phyloP scores from a whole-genome alignment of 2,113 vertebrate species.

The Barnardius zonarius region DNA sequence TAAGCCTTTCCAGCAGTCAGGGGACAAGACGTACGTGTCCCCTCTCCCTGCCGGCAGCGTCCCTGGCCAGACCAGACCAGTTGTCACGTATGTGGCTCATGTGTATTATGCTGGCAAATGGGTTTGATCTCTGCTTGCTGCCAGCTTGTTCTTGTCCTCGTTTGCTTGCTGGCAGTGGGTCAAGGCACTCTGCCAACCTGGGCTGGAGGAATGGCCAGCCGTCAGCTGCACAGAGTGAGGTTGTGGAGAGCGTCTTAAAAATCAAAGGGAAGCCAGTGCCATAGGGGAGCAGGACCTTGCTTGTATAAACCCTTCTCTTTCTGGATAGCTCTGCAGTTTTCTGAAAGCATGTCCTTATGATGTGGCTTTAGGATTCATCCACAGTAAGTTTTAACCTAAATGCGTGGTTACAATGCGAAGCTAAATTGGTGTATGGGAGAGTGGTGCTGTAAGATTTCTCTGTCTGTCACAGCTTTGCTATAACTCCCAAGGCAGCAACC shows the following conservation, averaged over 20 bases:
- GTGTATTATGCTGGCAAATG: background rate
- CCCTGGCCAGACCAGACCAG: accelerated
- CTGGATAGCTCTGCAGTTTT: background rate
- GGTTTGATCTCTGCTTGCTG: background rate
- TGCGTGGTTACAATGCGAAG: background rate
- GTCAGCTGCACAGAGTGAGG: accelerated
- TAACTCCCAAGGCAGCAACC: background rate
- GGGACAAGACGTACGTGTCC: background rate
- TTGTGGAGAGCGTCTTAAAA: background rate
- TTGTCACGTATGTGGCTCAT: background rate
- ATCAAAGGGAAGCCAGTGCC: background rate
- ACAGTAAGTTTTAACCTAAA: background rate
- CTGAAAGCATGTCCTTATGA: background rate
- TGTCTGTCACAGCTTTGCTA: background rate
- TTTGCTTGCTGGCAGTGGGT: background rate
- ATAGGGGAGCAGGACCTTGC: accelerated
- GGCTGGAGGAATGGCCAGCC: background rate
- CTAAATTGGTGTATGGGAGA: background rate
- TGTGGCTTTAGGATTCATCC: background rate
- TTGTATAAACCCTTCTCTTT: background rate
- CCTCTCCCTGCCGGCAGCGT: background rate
- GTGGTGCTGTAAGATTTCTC: background rate
- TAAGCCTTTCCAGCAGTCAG: background rate
- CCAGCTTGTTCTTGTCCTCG: background rate
- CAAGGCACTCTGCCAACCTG: background rate